phyloP scores from a whole-genome alignment of 2,888 invertebrate species.

The Tenthredo amoena region DNA sequence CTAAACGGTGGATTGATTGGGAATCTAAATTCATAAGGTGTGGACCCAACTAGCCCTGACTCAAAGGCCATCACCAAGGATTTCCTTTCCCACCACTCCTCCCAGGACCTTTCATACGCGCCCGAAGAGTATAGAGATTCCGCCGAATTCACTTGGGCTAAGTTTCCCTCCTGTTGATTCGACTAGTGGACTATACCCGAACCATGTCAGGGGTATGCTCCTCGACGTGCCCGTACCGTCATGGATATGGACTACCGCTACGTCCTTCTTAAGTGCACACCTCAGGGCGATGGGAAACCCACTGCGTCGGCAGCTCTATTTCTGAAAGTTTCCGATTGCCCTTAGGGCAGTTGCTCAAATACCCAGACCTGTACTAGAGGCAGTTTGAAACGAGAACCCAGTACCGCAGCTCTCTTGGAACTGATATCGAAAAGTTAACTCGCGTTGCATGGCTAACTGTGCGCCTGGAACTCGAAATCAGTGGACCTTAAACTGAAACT shows the following conservation, averaged over 20 bases:
- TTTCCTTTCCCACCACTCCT: background rate
- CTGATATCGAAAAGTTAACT: background rate
- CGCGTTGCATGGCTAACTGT: background rate
- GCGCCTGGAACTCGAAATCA: background rate
- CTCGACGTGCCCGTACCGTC: background rate
- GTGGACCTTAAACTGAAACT: background rate
- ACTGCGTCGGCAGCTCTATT: background rate
- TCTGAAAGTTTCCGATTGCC: background rate
- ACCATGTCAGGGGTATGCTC: background rate
- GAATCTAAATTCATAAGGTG: background rate
- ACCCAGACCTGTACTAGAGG: background rate
- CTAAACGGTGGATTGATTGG: background rate
- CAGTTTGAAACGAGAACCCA: background rate
- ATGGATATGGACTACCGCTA: background rate
- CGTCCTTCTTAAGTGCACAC: background rate
- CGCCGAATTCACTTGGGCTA: background rate
- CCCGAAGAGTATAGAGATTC: background rate
- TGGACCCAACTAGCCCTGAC: background rate
- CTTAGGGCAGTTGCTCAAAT: background rate
- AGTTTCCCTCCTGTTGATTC: conserved; percentile 2
- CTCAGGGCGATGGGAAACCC: background rate
- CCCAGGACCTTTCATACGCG: background rate
- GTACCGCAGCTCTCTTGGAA: background rate
- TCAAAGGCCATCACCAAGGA: background rate
- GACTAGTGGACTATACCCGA: background rate